Evolutionary conservation across 1,140 invertebrate genomes (phyloP).

Genomic region (Drosophila quadrilineata): DNA sequence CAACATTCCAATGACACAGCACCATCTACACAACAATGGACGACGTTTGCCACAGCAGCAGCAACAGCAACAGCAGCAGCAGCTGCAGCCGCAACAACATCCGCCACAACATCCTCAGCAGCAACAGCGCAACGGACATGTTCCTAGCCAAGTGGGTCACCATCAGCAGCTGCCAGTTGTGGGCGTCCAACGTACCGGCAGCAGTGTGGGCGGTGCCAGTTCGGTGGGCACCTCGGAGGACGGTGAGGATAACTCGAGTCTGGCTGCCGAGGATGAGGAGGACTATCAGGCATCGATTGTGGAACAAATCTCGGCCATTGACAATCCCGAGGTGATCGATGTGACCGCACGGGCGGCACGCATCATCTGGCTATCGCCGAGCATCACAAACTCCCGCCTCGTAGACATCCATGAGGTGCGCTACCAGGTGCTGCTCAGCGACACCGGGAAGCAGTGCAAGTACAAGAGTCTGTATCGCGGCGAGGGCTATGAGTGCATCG

Average conservation of each 20-base stretch:
- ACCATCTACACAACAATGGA: conserved; percentile 26
- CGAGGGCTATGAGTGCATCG: conserved; percentile 86
- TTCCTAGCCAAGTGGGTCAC: neutral
- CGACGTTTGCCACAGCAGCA: conserved; percentile 34
- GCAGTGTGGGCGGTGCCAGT: conserved; percentile 81
- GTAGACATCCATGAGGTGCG: conserved; percentile 84
- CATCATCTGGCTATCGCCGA: conserved; percentile 88
- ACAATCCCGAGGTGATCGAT: conserved; percentile 89
- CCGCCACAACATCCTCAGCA: no score
- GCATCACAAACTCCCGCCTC: conserved; percentile 83
- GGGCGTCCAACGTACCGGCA: conserved; percentile 32
- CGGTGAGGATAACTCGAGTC: conserved; percentile 86
- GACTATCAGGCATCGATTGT: conserved; percentile 84
- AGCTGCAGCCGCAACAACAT: conserved; percentile 19
- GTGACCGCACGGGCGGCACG: conserved; percentile 89
- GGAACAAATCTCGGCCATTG: conserved; percentile 87
- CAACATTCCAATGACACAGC: conserved; percentile 57
- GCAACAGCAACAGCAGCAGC: conserved; percentile 19
- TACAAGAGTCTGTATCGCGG: conserved; percentile 91
- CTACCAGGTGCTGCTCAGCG: conserved; percentile 90
- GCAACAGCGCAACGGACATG: conserved; percentile 29
- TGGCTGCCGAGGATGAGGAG: conserved; percentile 84
- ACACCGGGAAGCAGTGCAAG: conserved; percentile 88
- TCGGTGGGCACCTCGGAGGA: conserved; percentile 86
- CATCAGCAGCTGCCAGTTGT: neutral